Conservation (phyloP, 2,797 vertebrate genomes). For the Sarcoramphus papa region DNA sequence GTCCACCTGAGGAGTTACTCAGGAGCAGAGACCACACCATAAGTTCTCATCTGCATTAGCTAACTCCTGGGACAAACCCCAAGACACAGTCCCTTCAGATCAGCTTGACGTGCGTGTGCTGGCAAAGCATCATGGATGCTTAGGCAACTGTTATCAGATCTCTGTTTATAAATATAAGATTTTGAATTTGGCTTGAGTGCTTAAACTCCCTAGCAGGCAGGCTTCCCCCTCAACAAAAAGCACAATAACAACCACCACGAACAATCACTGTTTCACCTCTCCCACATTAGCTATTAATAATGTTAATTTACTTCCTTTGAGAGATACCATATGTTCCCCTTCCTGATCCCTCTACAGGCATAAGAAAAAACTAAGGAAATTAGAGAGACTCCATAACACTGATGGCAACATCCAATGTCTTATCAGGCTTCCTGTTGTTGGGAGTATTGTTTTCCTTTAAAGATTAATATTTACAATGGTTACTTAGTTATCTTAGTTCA, state of each 20-base stretch:
- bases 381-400: constrained; percentile 49
- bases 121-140: constrained; percentile 35
- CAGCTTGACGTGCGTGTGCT: neutral
- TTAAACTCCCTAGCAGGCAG: constrained; percentile 39
- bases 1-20: rapidly evolving
- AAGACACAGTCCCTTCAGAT: neutral
- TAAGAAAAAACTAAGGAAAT: constrained; percentile 61
- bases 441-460: constrained; percentile 67
- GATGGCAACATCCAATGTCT: constrained; percentile 62
- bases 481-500: constrained; percentile 66
- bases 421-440: constrained; percentile 64
- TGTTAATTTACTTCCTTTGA: constrained; percentile 65
- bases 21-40: rapidly evolving
- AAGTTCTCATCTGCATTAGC: neutral
- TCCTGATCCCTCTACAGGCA: constrained; percentile 47
- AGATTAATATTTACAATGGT: constrained; percentile 69
- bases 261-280: constrained; percentile 60
- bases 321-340: constrained; percentile 49
- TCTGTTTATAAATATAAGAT: constrained; percentile 58
- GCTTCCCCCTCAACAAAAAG: constrained; percentile 41
- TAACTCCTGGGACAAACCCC: neutral
- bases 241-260: constrained; percentile 49
- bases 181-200: constrained; percentile 31
- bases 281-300: constrained; percentile 64
- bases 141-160: constrained; percentile 43